These are phyloP conservation scores for Mesitornis unicolor DNA, from an alignment of 2,113 vertebrate species.

Conservation along the genomic window DNA sequence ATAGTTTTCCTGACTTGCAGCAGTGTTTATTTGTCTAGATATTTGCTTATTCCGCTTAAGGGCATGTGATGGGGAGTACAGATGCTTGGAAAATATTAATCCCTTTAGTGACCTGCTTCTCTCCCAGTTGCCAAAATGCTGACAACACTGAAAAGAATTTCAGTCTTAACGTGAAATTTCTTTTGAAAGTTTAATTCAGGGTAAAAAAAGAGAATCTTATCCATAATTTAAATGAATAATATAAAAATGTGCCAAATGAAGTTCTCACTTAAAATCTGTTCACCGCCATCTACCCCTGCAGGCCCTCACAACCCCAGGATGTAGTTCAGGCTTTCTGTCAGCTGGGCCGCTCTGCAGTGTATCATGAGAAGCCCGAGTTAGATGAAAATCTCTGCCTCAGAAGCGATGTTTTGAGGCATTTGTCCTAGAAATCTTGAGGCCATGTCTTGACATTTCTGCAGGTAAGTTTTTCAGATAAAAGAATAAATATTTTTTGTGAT, in stretches of 20 bases:
- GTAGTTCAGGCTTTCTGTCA: background rate
- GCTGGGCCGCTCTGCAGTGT: no score
- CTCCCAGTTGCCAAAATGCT: background rate
- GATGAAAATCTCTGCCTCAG: background rate
- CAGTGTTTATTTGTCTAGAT: background rate
- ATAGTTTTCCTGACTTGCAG: background rate
- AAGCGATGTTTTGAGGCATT: background rate
- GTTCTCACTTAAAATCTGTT: background rate
- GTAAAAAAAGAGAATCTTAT: accelerated
- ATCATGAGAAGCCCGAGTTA: background rate
- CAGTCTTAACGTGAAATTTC: background rate
- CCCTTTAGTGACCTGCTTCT: background rate
- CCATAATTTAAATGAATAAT: background rate
- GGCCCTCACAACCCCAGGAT: background rate
- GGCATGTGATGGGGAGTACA: background rate
- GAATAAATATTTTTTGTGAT: background rate
- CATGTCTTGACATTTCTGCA: background rate
- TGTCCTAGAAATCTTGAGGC: background rate
- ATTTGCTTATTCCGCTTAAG: background rate
- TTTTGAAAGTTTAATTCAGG: background rate
- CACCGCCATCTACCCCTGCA: background rate
- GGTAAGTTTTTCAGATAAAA: background rate
- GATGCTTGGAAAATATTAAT: background rate
- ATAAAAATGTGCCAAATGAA: background rate
- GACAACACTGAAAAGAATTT: background rate